Base-by-base conservation (phyloP, 2,888 invertebrate species). In the Hirtodrosophila duncani region DNA sequence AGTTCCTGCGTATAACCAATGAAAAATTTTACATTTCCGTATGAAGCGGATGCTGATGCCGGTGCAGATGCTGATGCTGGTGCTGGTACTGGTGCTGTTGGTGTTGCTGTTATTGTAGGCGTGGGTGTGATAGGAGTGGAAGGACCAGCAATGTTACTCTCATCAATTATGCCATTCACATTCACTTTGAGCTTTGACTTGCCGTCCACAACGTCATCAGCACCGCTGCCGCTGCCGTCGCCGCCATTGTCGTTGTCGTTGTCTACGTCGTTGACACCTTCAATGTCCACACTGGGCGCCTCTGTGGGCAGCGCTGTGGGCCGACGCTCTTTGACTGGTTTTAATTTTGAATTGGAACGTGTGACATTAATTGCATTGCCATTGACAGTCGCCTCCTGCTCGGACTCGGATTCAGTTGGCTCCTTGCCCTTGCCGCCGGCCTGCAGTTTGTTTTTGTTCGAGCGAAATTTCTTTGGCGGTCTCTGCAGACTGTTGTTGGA, bases 291-390 rank as follows among this genome's bases (percentile, higher is more conserved):
- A 39, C 49, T 50, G 14, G 82, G 82, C 43, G 74, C 77, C 41
- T 83, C 81, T 7, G 43, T 69, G 10, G 84, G 83, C 44, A 85
- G 39, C 1, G 84, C 82, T 3, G 85, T 84, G 10, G 84, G 83
- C 2, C 84, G 69, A 5, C 84, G 67, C 45, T 80, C 82, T 69
- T 82, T 83, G 64, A 83, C 81, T 38, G 84, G 83, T 46, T 82
- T 84, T 58, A 82, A 64, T 62, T 80, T 83, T 46, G 75, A 58
- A 57, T 48, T 66, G 67, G 52, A 43, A 58, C 69, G 65, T 66
- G 59, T 61, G 63, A 62, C 63, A 64, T 61, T 68, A 70, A 53
- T 79, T 74, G 48, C 70, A 57, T 59, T 60, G 55, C 67, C 65
- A 63, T 58, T 70, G 58, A 50, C 46, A 33, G 44, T 13, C 36